Evolutionary conservation across 1,140 invertebrate genomes (phyloP), one percentile per base, ranked within the genome.

Genomic region (Microplitis demolitor): DNA sequence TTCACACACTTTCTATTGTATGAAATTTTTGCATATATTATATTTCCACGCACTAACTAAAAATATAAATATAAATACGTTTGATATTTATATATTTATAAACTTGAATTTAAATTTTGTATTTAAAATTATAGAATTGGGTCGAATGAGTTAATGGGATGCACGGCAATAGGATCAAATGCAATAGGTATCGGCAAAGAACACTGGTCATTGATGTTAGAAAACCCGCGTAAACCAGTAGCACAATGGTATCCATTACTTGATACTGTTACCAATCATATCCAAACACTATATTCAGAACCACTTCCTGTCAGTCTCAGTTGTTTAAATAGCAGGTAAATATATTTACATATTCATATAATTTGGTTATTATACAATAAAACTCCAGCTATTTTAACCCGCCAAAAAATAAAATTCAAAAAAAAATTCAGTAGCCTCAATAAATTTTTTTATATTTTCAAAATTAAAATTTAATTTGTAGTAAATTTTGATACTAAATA

Each of bases 151-250:
- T 86, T 96, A 56, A 94, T 96, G 88, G 95, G 95, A 5, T 95
- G 93, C 81, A 92, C 92, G 34, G 93, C 92, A 3, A 92, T 96
- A 66, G 95, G 95, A 1, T 91, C 92, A 0, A 90, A 89, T 66
- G 91, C 92, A 76, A 92, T 94, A 64, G 94, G 94, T 13, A 90
- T 93, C 8, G 95, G 95, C 3, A 89, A 93, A 58, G 94, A 96
- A 80, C 95, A 97, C 82, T 97, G 96, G 96, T 88, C 93, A 66
- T 93, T 95, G 84, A 96, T 96, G 94, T 79, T 96, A 79, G 93
- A 95, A 80, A 95, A 92, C 85, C 92, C 94, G 4, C 88, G 95
- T 14, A 93, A 93, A 82, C 94, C 94, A 0, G 92, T 96, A 1
- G 93, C 95, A 3, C 94, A 96, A 82, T 96, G 95, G 94, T 95